Base-by-base conservation (phyloP, 1,140 invertebrate genomes). In the Atta cephalotes region DNA sequence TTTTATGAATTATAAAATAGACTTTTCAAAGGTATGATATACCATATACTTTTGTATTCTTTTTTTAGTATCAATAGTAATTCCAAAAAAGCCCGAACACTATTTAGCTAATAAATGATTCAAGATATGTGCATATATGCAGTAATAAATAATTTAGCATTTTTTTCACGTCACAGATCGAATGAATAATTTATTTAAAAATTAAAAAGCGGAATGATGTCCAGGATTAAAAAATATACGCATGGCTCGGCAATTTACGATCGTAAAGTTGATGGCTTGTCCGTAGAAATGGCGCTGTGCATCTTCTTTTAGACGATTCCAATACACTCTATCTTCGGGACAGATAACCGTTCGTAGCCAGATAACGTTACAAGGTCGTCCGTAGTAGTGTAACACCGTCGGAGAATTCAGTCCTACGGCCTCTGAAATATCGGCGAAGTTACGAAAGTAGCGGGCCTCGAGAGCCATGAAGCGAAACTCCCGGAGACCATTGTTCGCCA, bases 341-440 rank as follows among this genome's bases (percentile, higher is more conserved):
- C 92, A 90, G 91, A 92, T 93, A 92, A 92, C 84, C 89, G 89
- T 81, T 91, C 76, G 86, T 90, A 77, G 70, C 70, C 91, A 89
- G 89, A 87, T 89, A 90, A 89, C 93, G 91, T 93, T 92, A 89
- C 88, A 89, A 90, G 90, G 80, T 89, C 89, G 86, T 88, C 71
- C 63, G 56, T 86, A 87, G 87, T 85, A 88, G 88, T 88, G 87
- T 84, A 74, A 84, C 70, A 35, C 63, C 89, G 76, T 63, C 87
- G 81, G 88, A 90, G 81, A 90, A 91, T 90, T 91, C 89, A 78
- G 65, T 49, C 88, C 68, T 65, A 87, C 90, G 87, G 70, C 87
- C 91, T 86, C 88, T 94, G 89, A 95, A 94, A 94, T 95, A 95
- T 95, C 87, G 93, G 86, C 90, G 53, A 95, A 95, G 92, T 95